Evolutionary conservation across 2,888 invertebrate species (phyloP).

Genomic region (Pseudanteris insignis): DNA sequence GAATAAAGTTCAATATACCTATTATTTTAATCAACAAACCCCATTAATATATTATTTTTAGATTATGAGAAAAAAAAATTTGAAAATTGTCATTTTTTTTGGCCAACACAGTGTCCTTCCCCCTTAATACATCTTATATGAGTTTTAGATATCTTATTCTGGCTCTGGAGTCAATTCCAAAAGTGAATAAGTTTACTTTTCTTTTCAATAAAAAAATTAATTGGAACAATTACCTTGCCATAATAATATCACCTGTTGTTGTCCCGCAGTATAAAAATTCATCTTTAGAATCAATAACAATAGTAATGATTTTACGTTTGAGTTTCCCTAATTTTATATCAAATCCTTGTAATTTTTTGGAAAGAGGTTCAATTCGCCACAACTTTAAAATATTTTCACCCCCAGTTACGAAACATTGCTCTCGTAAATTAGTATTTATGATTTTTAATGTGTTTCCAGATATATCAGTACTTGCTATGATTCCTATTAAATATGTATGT

Average conservation of each 20-base stretch:
- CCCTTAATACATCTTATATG: too few species aligned
- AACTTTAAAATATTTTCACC: constrained; percentile 79
- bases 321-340: constrained; percentile 83
- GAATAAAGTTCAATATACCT: too few species aligned
- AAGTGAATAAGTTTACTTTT: too few species aligned
- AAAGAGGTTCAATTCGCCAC: constrained; percentile 78
- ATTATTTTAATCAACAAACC: too few species aligned
- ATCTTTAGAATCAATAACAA: constrained; percentile 77
- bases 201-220: too few species aligned
- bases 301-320: constrained; percentile 79
- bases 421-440: constrained; percentile 69
- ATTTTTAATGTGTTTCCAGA: constrained; percentile 77
- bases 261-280: constrained; percentile 86
- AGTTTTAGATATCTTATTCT: too few species aligned
- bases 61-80: too few species aligned
- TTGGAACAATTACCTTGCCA: constrained; percentile 58
- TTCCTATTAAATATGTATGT: too few species aligned
- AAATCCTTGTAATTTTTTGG: constrained; percentile 75
- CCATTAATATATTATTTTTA: too few species aligned
- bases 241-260: constrained; percentile 79
- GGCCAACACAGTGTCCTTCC: too few species aligned
- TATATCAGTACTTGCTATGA: constrained; percentile 73
- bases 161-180: too few species aligned
- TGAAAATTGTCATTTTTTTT: too few species aligned
- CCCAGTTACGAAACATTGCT: constrained; percentile 77